Percentiles rank a stretch among this genome's conserved stretches.
Evolutionary conservation across 2,113 vertebrate genomes (phyloP).

Genomic region (Baryphthengus martii): DNA sequence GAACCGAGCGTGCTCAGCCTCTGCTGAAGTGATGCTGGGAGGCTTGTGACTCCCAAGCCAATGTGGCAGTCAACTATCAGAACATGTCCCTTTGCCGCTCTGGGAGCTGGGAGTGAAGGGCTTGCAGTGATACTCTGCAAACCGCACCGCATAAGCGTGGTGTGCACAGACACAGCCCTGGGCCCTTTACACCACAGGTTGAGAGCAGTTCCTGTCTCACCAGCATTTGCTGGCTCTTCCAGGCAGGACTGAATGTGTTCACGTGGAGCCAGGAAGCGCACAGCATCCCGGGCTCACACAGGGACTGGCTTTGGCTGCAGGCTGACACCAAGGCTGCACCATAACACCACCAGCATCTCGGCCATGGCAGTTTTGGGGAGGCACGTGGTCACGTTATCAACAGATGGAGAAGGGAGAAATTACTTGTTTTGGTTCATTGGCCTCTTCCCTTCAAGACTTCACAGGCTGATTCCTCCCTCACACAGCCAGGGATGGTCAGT

Average conservation of each 20-base stretch:
- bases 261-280: fast-evolving
- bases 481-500: fast-evolving
- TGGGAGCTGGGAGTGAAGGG: background rate
- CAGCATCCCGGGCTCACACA: background rate
- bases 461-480: background rate
- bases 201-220: background rate
- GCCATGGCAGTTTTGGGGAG: background rate
- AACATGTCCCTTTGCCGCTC: background rate
- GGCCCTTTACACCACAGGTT: background rate
- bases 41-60: background rate
- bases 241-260: background rate
- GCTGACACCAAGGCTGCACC: background rate
- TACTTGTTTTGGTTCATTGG: background rate
- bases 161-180: background rate
- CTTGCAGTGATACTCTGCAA: background rate
- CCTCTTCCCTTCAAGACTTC: background rate
- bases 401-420: background rate
- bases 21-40: background rate
- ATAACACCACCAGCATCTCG: fast-evolving
- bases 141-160: fast-evolving
- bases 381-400: fast-evolving
- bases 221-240: background rate
- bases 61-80: background rate
- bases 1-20: background rate
- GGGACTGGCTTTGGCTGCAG: background rate